Evolutionary conservation across 2,888 invertebrate genomes (phyloP), one percentile per base, ranked within the genome.

Genomic region (Scaptomyza polygonia): DNA sequence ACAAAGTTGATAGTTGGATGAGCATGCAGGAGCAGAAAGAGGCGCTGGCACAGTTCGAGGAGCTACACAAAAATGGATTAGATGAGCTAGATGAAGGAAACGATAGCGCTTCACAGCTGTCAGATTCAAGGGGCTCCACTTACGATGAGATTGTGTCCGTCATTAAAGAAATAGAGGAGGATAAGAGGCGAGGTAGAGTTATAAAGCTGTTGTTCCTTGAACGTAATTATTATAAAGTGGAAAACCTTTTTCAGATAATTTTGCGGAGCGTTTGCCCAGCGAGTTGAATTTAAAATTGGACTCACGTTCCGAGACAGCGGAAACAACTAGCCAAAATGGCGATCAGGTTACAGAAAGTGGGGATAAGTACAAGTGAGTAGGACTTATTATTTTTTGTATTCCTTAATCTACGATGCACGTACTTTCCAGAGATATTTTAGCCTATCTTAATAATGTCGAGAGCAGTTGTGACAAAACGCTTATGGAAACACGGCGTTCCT

Each of bases 1-100:
- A 92, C 63, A 91, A 92, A 75, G 89, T 92, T 30, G 92, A 92
- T 54, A 91, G 90, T 58, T 92, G 92, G 92, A 92, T 92, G 91
- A 91, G 92, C 8, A 87, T 91, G 74, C 90, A 92, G 58, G 88
- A 88, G 44, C 82, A 84, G 39, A 71, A 80, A 27, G 70, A 76
- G 47, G 58, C 55, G 0, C 39, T 69, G 49, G 63, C 51, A 4
- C 55, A 74, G 12, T 80, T 77, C 9, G 76, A 83, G 5, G 61
- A 69, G n/a, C 45, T 77, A 43, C 78, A 67, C 27, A 84, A 86
- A 12, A 75, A 68, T 58, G 75, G 79, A 2, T 29, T 87, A 7
- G 82, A 86, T 14, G 85, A 81, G 1, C 66, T 85, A 36, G 85
- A 89, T 11, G 88, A 83, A 29, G 79, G 57, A 5, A 72, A 70